Base-by-base conservation (phyloP, 2,888 invertebrate species). In the Trypoxylon attenuatum region DNA sequence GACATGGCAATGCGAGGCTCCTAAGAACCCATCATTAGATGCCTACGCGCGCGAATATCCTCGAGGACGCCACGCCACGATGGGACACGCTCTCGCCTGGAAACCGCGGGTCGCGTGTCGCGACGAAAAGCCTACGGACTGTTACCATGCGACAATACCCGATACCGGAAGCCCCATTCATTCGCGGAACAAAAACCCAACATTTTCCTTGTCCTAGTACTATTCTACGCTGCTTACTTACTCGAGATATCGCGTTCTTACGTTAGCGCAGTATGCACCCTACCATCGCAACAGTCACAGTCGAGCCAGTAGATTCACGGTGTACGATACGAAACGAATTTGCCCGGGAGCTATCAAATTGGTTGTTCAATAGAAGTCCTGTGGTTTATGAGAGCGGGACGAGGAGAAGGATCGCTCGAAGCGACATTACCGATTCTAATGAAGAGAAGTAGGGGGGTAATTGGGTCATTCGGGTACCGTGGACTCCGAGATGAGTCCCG, bases 1-100 rank as follows among this genome's bases (percentile, higher is more conserved):
- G 55, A 62, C 62, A 69, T 68, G 66, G 53, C 64, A 64, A 65
- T 68, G 70, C 57, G 66, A 71, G 13, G 27, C n/a, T n/a, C n/a
- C n/a, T 38, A 43, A 71, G 73, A 76, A 82, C 83, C 82, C 82
- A 70, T 83, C 83, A 83, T 84, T 84, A 83, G 74, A 78, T 83
- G 80, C 83, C 83, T 79, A 83, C 83, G 79, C 78, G 59, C 46
- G 56, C 43, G 51, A 68, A 65, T 68, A 53, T 68, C 61, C 33
- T 33, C 46, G 61, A 58, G 66, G 60, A 71, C 62, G 51, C 22
- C 49, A 54, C 29, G n/a, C n/a, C n/a, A n/a, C n/a, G n/a, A n/a
- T n/a, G n/a, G n/a, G 56, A 55, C 45, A 38, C 33, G 29, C 42
- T 46, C 51, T 42, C 51, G 49, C 59, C 52, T 52, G 39, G 38